phyloP scores from a whole-genome alignment of 2,888 invertebrate species.

The Drosophila sordidula region DNA sequence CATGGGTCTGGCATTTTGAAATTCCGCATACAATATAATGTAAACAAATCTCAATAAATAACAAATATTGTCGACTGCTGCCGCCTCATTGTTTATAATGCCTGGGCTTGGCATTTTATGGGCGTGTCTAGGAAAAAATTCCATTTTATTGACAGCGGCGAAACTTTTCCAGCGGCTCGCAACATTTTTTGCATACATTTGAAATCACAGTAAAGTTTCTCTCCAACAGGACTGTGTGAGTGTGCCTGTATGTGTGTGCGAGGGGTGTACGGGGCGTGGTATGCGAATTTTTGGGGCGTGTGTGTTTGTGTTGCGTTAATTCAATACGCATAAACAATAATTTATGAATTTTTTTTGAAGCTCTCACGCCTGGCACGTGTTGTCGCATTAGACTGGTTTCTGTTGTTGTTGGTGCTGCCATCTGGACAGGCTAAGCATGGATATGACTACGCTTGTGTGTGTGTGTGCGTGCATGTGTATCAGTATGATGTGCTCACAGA shows the following conservation, averaged over 20 bases:
- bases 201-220: conserved; percentile 49
- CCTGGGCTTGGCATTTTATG: conserved; percentile 32
- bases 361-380: conserved; percentile 31
- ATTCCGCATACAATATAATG: conserved; percentile 52
- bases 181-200: conserved; percentile 62
- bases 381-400: conserved; percentile 6
- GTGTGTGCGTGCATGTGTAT: neutral
- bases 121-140: conserved; percentile 54
- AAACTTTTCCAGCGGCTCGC: conserved; percentile 42
- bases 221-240: neutral
- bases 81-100: conserved; percentile 21
- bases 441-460: neutral
- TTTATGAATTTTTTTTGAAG: conserved; percentile 73
- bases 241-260: conserved; percentile 1
- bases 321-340: conserved; percentile 73
- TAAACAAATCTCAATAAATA: conserved; percentile 74
- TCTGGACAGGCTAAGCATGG: neutral
- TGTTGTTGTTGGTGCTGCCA: neutral
- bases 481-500: conserved; percentile 13
- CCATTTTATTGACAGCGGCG: conserved; percentile 70
- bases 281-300: conserved; percentile 11
- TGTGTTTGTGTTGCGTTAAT: conserved; percentile 41
- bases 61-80: conserved; percentile 50
- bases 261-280: neutral
- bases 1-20: conserved; percentile 29